Conservation (phyloP, 2,113 vertebrate genomes). For the Catharus fuscescens region DNA sequence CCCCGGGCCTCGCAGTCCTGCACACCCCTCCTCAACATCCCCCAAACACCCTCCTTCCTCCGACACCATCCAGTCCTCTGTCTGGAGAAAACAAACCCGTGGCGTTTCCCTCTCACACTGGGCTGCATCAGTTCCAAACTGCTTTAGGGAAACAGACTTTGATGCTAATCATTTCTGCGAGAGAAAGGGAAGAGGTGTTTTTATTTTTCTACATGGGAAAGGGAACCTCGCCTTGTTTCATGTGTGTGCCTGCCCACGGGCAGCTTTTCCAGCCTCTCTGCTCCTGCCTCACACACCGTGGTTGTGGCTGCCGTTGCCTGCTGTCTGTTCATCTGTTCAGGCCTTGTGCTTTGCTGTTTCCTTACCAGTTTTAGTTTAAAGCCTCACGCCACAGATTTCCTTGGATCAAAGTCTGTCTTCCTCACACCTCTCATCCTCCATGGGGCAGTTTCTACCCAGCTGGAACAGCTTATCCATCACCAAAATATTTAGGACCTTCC, state of each 20-base stretch:
- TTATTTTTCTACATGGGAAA: not conserved
- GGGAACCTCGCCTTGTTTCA: not conserved
- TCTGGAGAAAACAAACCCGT: rapidly evolving
- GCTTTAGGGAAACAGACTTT: not conserved
- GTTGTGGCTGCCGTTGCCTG: not conserved
- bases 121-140: rapidly evolving
- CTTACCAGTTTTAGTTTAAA: not conserved
- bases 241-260: too few relatives aligned
- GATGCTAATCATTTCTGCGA: not conserved
- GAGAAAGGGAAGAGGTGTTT: not conserved
- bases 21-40: rapidly evolving
- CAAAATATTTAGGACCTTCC: not conserved
- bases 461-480: not conserved
- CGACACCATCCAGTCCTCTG: rapidly evolving
- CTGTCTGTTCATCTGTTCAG: not conserved
- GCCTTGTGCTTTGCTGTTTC: not conserved
- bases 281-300: rapidly evolving
- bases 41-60: not conserved
- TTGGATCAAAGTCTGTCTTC: not conserved
- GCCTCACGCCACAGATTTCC: not conserved
- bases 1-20: rapidly evolving
- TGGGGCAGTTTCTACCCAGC: not conserved
- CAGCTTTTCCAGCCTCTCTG: not conserved
- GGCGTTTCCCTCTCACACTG: not conserved
- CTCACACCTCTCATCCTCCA: rapidly evolving